phyloP scores from a whole-genome alignment of 1,140 invertebrate species.

The Drosophila ironensis region DNA sequence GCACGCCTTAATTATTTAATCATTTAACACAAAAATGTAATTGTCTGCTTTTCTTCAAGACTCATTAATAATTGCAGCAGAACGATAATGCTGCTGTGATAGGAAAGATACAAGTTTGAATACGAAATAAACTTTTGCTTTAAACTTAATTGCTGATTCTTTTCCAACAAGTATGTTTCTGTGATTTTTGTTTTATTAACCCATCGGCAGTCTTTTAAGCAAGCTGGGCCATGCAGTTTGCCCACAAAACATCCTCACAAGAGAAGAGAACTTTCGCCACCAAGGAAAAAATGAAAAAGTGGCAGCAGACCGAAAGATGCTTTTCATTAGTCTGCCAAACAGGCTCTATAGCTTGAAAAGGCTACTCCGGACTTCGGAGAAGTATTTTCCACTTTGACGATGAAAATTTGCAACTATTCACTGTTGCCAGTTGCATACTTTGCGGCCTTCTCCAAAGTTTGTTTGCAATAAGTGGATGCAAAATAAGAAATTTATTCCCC shows the following conservation, averaged over 20 bases:
- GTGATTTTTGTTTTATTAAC: too few relatives aligned
- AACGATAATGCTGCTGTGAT: background rate
- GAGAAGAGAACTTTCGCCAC: conserved; percentile 29
- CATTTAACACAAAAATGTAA: conserved; percentile 56
- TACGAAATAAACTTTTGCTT: background rate
- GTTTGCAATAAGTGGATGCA: conserved; percentile 10
- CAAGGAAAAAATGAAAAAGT: conserved; percentile 14
- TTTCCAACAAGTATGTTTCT: too few relatives aligned
- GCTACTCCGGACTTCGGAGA: conserved; percentile 1
- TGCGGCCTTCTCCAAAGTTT: conserved; percentile 45
- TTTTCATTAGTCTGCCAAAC: conserved; percentile 20
- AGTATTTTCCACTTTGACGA: conserved; percentile 15
- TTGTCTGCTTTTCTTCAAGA: conserved; percentile 11
- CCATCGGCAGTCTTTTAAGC: too few relatives aligned
- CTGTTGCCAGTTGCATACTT: conserved; percentile 39
- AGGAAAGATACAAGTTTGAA: conserved; percentile 1
- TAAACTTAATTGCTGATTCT: too few relatives aligned
- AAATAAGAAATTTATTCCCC: background rate
- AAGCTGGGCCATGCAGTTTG: conserved; percentile 20
- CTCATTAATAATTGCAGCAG: conserved; percentile 16
- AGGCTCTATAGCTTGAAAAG: background rate
- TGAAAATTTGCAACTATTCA: conserved; percentile 32
- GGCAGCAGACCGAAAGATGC: conserved; percentile 6
- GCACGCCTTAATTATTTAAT: conserved; percentile 55
- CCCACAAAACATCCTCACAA: conserved; percentile 33